Percentiles rank a stretch among this genome's conserved stretches.
Conservation (phyloP, 2,113 vertebrate species). For the Fregata magnificens region DNA sequence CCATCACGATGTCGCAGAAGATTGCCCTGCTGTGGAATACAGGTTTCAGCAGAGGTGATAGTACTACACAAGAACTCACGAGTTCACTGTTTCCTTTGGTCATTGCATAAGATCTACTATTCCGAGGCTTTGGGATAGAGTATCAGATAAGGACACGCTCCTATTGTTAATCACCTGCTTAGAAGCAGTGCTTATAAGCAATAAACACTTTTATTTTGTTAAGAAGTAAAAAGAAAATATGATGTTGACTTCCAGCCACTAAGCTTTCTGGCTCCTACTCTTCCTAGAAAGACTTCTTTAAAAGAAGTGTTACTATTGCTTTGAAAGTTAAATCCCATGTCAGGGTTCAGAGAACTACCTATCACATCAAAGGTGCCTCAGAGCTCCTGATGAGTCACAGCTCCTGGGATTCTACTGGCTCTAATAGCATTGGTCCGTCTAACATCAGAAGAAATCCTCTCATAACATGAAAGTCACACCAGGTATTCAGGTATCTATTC, state of each 20-base stretch:
- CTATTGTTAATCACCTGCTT: background rate
- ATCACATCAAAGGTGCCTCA: background rate
- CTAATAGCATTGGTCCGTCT: background rate
- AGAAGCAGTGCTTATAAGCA: background rate
- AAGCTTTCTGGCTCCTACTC: background rate
- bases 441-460: background rate
- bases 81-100: background rate
- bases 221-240: background rate
- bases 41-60: background rate
- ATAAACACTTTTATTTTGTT: background rate
- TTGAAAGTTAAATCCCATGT: background rate
- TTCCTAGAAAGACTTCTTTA: background rate
- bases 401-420: background rate
- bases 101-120: background rate
- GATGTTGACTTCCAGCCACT: background rate
- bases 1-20: background rate
- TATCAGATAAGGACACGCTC: background rate
- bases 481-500: background rate
- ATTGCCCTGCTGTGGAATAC: background rate
- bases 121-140: background rate
- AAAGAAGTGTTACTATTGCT: background rate
- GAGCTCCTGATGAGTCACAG: background rate
- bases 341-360: background rate
- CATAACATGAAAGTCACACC: accelerated
- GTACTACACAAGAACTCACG: background rate